Percentiles rank a stretch among this genome's conserved stretches.
Evolutionary conservation across 2,113 vertebrate genomes (phyloP).

Genomic region (Girardinichthys multiradiatus): DNA sequence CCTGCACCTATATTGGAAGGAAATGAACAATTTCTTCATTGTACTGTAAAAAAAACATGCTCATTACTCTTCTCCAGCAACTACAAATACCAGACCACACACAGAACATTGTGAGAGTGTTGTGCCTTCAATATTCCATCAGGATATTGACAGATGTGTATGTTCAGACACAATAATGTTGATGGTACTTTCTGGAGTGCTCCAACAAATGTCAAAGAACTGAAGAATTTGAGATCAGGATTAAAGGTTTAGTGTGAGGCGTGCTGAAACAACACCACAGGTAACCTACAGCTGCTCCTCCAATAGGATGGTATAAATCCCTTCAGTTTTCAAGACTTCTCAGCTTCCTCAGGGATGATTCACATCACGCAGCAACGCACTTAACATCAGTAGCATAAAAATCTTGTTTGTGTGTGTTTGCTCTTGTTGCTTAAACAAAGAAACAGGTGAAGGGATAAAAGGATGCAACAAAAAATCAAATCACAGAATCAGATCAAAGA

Average conservation of each 20-base stretch:
- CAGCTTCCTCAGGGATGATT: conserved; percentile 28
- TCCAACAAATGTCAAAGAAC: conserved; percentile 48
- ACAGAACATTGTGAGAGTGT: conserved; percentile 42
- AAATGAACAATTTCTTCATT: no score
- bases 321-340: conserved; percentile 1
- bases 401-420: neutral
- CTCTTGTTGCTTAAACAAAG: neutral
- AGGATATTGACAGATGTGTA: conserved; percentile 62
- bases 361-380: conserved; percentile 13
- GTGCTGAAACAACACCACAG: conserved; percentile 15
- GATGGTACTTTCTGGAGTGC: conserved; percentile 41
- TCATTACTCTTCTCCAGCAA: neutral
- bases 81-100: conserved; percentile 54
- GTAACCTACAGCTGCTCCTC: conserved; percentile 18
- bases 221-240: conserved; percentile 66
- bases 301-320: conserved; percentile 31
- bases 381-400: conserved; percentile 5
- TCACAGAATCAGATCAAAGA: neutral
- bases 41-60: no score
- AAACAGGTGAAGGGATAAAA: neutral
- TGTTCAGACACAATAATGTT: conserved; percentile 52
- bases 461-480: neutral
- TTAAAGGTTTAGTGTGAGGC: conserved; percentile 62
- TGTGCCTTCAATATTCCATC: conserved; percentile 46
- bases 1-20: no score